Evolutionary conservation across 2,888 invertebrate species (phyloP).

Genomic region (Callimorpha dominula): DNA sequence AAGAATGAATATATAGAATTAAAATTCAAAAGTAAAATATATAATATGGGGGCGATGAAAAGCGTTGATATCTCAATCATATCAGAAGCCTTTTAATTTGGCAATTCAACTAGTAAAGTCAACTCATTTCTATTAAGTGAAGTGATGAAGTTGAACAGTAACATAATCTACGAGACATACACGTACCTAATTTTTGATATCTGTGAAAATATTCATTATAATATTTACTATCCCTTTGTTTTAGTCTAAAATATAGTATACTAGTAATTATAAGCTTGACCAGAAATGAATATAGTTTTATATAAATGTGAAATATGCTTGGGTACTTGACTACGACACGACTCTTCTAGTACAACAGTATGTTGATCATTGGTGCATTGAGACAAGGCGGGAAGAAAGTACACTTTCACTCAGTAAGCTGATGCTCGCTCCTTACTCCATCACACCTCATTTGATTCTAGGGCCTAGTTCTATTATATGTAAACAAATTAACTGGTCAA

Average conservation of each 20-base stretch:
- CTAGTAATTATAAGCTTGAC: no score
- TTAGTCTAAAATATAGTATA: no score
- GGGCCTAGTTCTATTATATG: slow-evolving; percentile 65
- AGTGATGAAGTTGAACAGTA: background rate
- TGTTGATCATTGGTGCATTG: slow-evolving; percentile 61
- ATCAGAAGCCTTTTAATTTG: background rate
- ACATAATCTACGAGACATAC: background rate
- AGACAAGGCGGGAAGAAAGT: slow-evolving; percentile 80
- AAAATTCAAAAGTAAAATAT: background rate
- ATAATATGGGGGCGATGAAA: background rate
- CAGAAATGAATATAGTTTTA: background rate
- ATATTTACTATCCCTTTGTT: no score
- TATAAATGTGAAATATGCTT: background rate
- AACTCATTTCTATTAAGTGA: background rate
- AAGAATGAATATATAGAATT: background rate
- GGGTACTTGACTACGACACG: slow-evolving; percentile 10
- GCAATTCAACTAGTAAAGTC: background rate
- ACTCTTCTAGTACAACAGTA: slow-evolving; percentile 66
- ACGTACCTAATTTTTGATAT: no score
- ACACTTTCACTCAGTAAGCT: slow-evolving; percentile 82
- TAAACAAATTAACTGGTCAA: slow-evolving; percentile 33
- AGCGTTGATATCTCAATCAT: background rate
- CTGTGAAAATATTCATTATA: no score
- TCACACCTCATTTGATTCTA: slow-evolving; percentile 80
- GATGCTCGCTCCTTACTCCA: slow-evolving; percentile 80